Evolutionary conservation across 2,888 invertebrate species (phyloP).

Genomic region (Microplitis deprimator): DNA sequence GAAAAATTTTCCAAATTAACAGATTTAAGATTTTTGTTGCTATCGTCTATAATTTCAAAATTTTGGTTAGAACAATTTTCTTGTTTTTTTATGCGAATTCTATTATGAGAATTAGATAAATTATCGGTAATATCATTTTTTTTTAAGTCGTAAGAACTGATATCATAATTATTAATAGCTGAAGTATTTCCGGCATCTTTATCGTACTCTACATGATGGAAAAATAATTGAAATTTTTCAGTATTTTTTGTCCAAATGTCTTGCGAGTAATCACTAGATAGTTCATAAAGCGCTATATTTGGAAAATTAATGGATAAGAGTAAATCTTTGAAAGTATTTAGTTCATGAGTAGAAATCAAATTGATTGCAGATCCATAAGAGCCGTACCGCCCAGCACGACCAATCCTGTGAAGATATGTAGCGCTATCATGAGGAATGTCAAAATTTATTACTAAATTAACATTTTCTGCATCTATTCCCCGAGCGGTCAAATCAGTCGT

Average conservation of each 20-base stretch:
- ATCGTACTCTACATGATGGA: neutral
- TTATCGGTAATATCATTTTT: neutral
- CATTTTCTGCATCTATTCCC: conserved; percentile 94
- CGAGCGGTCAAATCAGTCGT: conserved; percentile 93
- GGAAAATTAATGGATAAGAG: conserved; percentile 75
- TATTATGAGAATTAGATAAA: too few relatives aligned
- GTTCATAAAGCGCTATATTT: conserved; percentile 72
- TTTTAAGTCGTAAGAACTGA: neutral
- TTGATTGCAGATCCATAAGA: conserved; percentile 86
- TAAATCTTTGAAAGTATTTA: conserved; percentile 74
- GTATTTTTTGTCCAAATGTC: conserved; percentile 60
- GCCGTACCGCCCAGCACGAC: conserved; percentile 95
- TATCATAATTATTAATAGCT: too few relatives aligned
- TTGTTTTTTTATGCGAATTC: too few relatives aligned
- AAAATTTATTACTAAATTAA: conserved; percentile 94
- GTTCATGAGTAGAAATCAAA: conserved; percentile 80
- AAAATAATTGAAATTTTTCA: conserved; percentile 4
- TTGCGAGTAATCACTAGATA: conserved; percentile 66
- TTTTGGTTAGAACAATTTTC: too few relatives aligned
- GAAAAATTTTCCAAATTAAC: too few relatives aligned
- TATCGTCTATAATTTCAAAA: too few relatives aligned
- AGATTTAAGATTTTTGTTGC: too few relatives aligned
- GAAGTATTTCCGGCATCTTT: neutral
- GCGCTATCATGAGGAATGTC: conserved; percentile 86
- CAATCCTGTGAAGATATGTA: conserved; percentile 95